Evolutionary conservation across 2,888 invertebrate species (phyloP).

Genomic region (Nebria salina): DNA sequence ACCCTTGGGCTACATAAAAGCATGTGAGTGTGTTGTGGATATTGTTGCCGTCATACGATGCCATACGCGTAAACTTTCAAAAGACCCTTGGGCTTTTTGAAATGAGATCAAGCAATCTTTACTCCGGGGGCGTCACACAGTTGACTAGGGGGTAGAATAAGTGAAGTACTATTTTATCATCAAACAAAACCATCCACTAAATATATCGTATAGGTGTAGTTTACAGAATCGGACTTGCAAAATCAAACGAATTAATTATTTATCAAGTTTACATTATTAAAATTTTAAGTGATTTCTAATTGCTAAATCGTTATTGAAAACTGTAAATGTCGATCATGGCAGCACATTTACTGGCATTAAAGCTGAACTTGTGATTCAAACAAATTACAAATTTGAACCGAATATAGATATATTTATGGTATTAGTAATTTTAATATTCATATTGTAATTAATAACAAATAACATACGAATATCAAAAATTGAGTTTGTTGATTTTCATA

Average conservation of each 20-base stretch:
- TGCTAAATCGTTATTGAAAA: background rate
- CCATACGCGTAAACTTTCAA: slow-evolving; percentile 36
- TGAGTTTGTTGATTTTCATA: too few species aligned
- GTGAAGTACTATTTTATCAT: slow-evolving; percentile 21
- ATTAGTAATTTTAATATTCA: background rate
- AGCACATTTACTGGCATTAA: background rate
- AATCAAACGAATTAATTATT: background rate
- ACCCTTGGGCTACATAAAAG: slow-evolving; percentile 36
- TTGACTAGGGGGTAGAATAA: slow-evolving; percentile 8
- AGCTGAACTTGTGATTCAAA: background rate
- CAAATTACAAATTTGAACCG: background rate
- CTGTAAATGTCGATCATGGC: background rate
- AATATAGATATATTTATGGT: background rate
- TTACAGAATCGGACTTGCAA: background rate
- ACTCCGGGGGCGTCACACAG: slow-evolving; percentile 22
- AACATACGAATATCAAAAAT: too few species aligned
- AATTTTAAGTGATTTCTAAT: background rate
- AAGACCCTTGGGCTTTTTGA: slow-evolving; percentile 38
- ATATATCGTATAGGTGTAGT: background rate
- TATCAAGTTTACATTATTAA: background rate
- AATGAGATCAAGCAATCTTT: slow-evolving; percentile 43
- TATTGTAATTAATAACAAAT: too few species aligned
- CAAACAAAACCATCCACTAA: background rate
- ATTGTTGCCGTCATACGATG: background rate
- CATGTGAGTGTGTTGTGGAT: background rate